These are phyloP conservation scores for Tamias sibiricus DNA, from an alignment of 2,113 vertebrate species.

Conservation along the genomic window DNA sequence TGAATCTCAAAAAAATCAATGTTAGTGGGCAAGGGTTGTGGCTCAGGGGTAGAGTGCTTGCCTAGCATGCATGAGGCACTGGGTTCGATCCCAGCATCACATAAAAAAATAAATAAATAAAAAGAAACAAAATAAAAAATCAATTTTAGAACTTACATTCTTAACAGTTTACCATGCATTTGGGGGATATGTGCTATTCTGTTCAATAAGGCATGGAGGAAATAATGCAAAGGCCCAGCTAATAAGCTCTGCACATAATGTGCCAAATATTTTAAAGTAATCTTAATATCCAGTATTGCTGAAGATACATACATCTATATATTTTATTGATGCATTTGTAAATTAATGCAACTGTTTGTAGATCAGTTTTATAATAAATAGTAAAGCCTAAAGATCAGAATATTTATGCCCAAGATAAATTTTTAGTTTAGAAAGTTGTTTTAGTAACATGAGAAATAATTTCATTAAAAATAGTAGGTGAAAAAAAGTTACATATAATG, in stretches of 20 bases:
- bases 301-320: background rate
- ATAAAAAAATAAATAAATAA: no score
- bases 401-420: background rate
- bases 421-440: conserved; percentile 38
- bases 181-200: background rate
- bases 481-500: no score
- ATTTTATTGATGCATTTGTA: background rate
- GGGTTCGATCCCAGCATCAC: no score
- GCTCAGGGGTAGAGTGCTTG: no score
- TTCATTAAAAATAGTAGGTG: background rate
- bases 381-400: background rate
- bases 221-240: background rate
- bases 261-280: conserved; percentile 13
- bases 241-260: background rate
- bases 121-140: background rate
- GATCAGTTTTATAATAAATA: background rate
- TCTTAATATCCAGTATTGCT: background rate
- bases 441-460: conserved; percentile 33
- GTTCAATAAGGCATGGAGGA: background rate
- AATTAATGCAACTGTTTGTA: background rate
- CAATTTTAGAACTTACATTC: background rate
- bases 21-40: background rate
- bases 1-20: background rate
- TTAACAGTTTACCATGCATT: background rate
- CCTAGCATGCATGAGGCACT: no score